These are phyloP conservation scores for Bradypus variegatus DNA, from an alignment of 2,797 vertebrate genomes.

Conservation along the genomic window DNA sequence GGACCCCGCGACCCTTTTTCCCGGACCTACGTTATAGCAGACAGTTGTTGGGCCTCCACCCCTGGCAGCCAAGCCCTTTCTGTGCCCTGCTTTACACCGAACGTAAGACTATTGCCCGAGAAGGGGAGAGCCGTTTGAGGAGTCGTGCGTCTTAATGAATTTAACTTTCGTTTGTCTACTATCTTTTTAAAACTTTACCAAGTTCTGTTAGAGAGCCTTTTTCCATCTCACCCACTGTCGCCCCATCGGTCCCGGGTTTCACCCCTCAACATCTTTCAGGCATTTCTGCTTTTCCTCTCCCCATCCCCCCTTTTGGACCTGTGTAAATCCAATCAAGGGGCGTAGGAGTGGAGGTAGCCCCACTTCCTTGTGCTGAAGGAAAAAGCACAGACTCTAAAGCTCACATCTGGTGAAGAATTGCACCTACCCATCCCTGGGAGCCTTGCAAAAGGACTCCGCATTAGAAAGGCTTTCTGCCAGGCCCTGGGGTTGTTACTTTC, in stretches of 20 bases:
- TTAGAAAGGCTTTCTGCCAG: neutral
- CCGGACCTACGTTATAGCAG: neutral
- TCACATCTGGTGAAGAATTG: neutral
- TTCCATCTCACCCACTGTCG: neutral
- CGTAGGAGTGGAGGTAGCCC: neutral
- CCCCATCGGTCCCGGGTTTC: neutral
- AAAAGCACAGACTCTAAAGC: neutral
- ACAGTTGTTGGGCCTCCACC: neutral
- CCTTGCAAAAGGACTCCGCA: neutral
- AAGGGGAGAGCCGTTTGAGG: neutral
- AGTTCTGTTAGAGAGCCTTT: no score
- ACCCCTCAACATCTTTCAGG: neutral
- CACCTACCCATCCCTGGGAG: no score
- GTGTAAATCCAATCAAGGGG: neutral
- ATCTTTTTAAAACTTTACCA: neutral
- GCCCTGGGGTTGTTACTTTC: neutral
- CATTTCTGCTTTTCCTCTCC: neutral
- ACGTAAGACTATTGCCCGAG: neutral
- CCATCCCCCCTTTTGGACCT: neutral
- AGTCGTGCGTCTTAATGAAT: neutral
- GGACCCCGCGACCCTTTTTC: neutral
- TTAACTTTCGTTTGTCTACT: neutral
- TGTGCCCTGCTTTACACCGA: neutral
- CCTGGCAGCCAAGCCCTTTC: neutral
- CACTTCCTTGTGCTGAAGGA: neutral